Evolutionary conservation across 2,888 invertebrate genomes (phyloP).

Genomic region (Hesperia comma): DNA sequence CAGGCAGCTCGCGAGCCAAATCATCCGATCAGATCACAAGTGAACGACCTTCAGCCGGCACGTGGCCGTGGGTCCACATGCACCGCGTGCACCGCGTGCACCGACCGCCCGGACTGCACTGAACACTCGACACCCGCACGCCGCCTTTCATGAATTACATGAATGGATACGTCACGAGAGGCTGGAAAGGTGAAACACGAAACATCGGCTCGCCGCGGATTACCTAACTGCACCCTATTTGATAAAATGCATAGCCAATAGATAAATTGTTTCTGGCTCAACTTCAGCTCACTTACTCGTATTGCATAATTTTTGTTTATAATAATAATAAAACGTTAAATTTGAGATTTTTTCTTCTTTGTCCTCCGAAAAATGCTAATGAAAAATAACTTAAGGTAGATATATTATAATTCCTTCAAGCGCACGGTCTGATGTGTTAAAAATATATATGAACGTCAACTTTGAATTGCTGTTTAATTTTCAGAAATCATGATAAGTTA

Average conservation of each 20-base stretch:
- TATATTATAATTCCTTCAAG: too few relatives aligned
- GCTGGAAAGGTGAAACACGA: conserved; percentile 6
- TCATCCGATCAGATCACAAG: conserved; percentile 51
- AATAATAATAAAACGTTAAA: too few relatives aligned
- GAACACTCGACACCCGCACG: conserved; percentile 3
- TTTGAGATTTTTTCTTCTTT: too few relatives aligned
- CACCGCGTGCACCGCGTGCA: conserved; percentile 18
- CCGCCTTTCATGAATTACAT: conserved; percentile 15
- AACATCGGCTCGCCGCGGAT: neutral
- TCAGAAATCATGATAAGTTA: too few relatives aligned
- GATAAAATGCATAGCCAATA: neutral
- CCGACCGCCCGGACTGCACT: conserved; percentile 15
- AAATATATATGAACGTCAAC: too few relatives aligned
- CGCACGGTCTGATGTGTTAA: too few relatives aligned
- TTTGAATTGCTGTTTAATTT: too few relatives aligned
- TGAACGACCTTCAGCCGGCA: conserved; percentile 51
- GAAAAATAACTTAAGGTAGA: too few relatives aligned
- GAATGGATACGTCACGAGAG: conserved; percentile 18
- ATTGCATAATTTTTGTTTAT: too few relatives aligned
- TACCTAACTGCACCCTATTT: conserved; percentile 3
- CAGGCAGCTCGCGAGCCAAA: conserved; percentile 51
- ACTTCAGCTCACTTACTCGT: too few relatives aligned
- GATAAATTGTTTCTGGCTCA: too few relatives aligned
- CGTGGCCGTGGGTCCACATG: conserved; percentile 36
- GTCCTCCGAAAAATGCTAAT: too few relatives aligned